phyloP scores from a whole-genome alignment of 2,113 vertebrate species.

The Alethe castanea region DNA sequence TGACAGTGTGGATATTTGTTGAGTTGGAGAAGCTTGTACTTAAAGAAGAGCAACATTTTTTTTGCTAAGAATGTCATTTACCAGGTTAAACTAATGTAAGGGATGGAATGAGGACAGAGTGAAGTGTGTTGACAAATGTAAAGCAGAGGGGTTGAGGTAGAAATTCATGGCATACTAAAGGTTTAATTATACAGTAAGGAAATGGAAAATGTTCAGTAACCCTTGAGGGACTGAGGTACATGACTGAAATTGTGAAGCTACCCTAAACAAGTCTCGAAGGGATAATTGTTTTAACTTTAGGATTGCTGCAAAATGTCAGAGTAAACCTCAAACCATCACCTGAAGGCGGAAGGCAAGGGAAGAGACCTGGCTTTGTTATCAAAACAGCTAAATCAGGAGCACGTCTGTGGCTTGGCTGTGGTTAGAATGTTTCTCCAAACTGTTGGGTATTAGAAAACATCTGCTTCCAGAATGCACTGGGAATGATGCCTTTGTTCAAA shows the following conservation, averaged over 20 bases:
- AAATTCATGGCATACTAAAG: not conserved
- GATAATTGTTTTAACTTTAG: not conserved
- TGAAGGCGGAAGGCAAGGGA: not conserved
- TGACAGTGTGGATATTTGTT: accelerated
- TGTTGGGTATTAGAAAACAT: not conserved
- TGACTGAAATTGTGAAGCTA: not conserved
- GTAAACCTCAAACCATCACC: not conserved
- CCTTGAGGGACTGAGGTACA: accelerated
- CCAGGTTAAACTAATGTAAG: not conserved
- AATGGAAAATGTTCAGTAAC: not conserved
- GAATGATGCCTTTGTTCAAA: not conserved
- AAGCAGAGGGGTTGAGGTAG: not conserved
- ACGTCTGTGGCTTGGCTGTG: not conserved
- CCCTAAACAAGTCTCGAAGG: not conserved
- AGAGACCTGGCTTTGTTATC: not conserved
- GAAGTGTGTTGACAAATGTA: not conserved
- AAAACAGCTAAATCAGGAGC: not conserved
- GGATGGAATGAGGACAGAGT: not conserved
- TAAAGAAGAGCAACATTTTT: not conserved
- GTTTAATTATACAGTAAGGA: not conserved
- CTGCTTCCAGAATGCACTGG: accelerated
- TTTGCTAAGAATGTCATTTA: not conserved
- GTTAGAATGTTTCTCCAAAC: not conserved
- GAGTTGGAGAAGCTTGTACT: not conserved
- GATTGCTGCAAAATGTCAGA: not conserved